Base-by-base conservation (phyloP, 2,888 invertebrate species). In the Lasioglossum pauxillum region DNA sequence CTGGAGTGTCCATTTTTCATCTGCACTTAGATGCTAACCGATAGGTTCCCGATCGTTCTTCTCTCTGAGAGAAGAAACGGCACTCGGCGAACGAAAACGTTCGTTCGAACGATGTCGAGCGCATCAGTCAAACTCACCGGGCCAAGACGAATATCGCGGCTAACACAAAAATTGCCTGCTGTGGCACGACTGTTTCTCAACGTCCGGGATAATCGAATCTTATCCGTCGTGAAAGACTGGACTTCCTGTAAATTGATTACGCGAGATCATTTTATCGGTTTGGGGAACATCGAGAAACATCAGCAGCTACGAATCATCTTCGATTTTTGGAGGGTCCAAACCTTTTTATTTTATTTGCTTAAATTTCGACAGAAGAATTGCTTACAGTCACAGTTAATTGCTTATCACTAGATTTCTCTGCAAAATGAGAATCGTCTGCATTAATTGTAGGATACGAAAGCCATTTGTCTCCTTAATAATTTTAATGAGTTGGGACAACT, bases 1-100 rank as follows among this genome's bases (percentile, higher is more conserved):
- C 74, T 60, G 49, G 74, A 78, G 53, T 75, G 73, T 82, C 49
- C 78, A 89, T 89, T 87, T 87, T 81, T 84, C 89, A 80, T 89
- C 57, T 73, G 69, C 82, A 81, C 79, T 84, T 72, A 82, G 78
- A 77, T 69, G 77, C 74, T 67, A 75, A 79, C 41, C 72, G 87
- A 86, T 82, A 74, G 57, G 44, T 77, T 75, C 79, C 31, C 75
- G 76, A 80, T 84, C 84, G 84, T 57, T 77, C 79, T 67, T 57
- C 12, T 44, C 60, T 23, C 41, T 49, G 46, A 72, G 46, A 71
- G 64, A 86, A 71, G 78, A 75, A 75, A 78, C n/a, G 75, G 67
- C 41, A 19, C 31, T 35, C 44, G 38, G 35, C 44, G 74, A 35
- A 78, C 44, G 78, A 75, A 77, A 72, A 53, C 53, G 60, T 23